A percentile compares a stretch with the other conserved stretches of the same genome.
These are phyloP conservation scores for Rhombomys opimus DNA, from an alignment of 2,113 vertebrate genomes.

Conservation along the genomic window DNA sequence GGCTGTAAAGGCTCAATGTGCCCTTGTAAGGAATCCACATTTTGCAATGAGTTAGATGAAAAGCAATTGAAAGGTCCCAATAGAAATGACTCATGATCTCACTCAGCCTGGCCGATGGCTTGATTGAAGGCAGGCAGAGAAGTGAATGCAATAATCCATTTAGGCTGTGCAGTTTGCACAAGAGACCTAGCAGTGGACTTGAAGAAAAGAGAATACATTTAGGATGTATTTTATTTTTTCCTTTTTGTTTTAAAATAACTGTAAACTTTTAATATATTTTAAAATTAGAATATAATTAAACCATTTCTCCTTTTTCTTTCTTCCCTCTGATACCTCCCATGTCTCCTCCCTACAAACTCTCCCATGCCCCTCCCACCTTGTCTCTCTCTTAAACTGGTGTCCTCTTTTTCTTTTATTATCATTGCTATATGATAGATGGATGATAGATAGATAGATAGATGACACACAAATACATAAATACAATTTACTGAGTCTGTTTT, in stretches of 20 bases:
- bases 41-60: background rate
- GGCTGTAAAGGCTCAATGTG: no score
- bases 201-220: background rate
- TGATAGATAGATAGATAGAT: background rate
- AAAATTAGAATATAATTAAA: background rate
- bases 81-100: background rate
- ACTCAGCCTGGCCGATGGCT: background rate
- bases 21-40: background rate
- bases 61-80: background rate
- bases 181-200: background rate
- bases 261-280: background rate
- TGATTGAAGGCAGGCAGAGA: background rate
- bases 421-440: background rate
- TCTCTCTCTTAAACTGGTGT: background rate
- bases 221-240: background rate
- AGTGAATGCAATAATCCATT: background rate
- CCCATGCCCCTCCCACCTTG: background rate
- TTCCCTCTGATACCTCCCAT: background rate
- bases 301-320: background rate
- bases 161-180: background rate
- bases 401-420: background rate
- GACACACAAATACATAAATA: background rate
- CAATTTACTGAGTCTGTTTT: background rate
- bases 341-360: background rate
- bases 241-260: background rate